Base-by-base conservation (phyloP, 2,113 vertebrate genomes). In the Oceanites oceanicus region DNA sequence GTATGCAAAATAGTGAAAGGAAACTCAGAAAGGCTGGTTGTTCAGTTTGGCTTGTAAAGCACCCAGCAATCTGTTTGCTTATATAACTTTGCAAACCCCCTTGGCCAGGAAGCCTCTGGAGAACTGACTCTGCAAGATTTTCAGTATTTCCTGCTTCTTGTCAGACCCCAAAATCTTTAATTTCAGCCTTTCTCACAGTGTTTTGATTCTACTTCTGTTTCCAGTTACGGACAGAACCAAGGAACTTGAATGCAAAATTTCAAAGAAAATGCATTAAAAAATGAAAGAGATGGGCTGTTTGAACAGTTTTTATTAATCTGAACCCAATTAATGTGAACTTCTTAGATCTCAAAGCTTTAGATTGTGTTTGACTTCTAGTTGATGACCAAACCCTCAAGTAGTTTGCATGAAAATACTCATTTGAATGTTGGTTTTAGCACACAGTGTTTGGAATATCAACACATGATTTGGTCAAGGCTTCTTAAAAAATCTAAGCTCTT, bases 151-250 rank as follows among this genome's bases (percentile, higher is more conserved):
- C 88, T 95, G 90, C 76, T 86, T 91, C 90, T 93, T 86, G 56
- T 92, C 86, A 88, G 82, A 61, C 63, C 32, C 63, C 25, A 34
- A 84, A 87, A 67, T 91, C 79, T 96, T 90, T 84, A 23, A 91
- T 88, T 96, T 92, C 34, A 83, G 56, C 52, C 72, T 86, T 95
- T 92, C 40, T 81, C 34, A n/a, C 53, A 5, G 56, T 67, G 52
- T 83, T 86, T 91, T 91, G 26, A 71, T 96, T 91, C 65, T 86
- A 65, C 27, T 88, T 96, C 53, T 92, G 56, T 91, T 92, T 87
- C 61, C 68, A 72, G 63, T 92, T 94, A 52, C 5, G 10, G 47
- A 72, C 53, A 90, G 47, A 75, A 83, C 55, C 50, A 47, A 92
- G 52, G 38, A 92, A 61, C 56, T 75, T 65, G 36, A 78, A 71